phyloP scores from a whole-genome alignment of 1,140 invertebrate species.

The Zeugodacus cucurbitae region DNA sequence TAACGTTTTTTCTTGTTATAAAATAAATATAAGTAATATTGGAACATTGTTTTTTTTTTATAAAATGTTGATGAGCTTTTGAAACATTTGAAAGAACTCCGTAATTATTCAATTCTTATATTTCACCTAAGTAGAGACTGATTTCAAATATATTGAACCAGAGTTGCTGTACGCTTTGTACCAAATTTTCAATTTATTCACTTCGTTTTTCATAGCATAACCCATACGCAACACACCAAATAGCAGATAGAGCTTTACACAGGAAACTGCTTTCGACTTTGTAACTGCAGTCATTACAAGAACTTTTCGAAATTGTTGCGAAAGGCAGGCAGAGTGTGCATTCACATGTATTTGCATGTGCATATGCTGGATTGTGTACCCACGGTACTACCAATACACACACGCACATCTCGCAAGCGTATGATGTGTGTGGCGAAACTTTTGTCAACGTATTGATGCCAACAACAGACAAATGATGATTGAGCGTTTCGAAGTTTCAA shows the following conservation, averaged over 20 bases:
- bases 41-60: too few species aligned
- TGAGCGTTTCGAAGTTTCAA: background rate
- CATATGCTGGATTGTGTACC: background rate
- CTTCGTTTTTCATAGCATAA: too few species aligned
- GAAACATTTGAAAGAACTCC: too few species aligned
- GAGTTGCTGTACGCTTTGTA: too few species aligned
- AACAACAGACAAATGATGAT: background rate
- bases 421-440: background rate
- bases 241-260: background rate
- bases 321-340: background rate
- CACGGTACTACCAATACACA: background rate
- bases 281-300: background rate
- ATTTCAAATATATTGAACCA: too few species aligned
- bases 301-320: background rate
- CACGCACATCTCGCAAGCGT: background rate
- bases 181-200: too few species aligned
- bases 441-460: background rate
- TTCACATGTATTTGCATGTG: background rate
- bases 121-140: too few species aligned
- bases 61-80: too few species aligned
- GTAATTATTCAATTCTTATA: too few species aligned
- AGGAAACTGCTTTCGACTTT: background rate
- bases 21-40: too few species aligned
- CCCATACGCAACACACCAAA: background rate
- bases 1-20: too few species aligned